phyloP scores from a whole-genome alignment of 2,113 vertebrate genomes.

The Neotragus pygmaeus region DNA sequence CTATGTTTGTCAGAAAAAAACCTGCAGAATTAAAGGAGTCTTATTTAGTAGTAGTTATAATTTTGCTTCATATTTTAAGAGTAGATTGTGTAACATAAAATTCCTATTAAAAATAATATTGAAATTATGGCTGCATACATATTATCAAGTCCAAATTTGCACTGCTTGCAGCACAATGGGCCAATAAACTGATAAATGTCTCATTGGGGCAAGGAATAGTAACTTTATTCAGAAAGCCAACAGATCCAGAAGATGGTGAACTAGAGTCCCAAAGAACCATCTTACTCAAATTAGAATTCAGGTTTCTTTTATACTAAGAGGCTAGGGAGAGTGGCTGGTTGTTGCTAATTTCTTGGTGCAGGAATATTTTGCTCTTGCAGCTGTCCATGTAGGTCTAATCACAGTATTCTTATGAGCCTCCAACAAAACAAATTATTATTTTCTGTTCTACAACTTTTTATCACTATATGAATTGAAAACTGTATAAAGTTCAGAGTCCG shows the following conservation, averaged over 20 bases:
- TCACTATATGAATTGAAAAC: neutral
- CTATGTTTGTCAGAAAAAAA: neutral
- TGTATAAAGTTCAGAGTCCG: neutral
- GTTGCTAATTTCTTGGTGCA: neutral
- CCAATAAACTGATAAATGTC: neutral
- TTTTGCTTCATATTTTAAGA: neutral
- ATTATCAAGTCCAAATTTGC: neutral
- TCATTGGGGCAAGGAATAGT: neutral
- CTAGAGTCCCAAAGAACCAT: neutral
- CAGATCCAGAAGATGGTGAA: neutral
- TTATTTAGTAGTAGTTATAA: neutral
- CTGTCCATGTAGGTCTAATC: neutral
- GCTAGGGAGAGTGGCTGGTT: neutral
- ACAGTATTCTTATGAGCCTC: neutral
- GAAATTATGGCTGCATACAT: neutral
- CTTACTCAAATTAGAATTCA: neutral
- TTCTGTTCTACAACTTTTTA: neutral
- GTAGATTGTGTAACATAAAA: neutral
- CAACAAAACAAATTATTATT: neutral
- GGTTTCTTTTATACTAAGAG: neutral
- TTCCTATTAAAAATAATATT: neutral
- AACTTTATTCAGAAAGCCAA: neutral
- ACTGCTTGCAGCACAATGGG: neutral
- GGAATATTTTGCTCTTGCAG: neutral
- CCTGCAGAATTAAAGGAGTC: neutral